Evolutionary conservation across 2,797 vertebrate species (phyloP).

Genomic region (Rhynchotus rufescens): DNA sequence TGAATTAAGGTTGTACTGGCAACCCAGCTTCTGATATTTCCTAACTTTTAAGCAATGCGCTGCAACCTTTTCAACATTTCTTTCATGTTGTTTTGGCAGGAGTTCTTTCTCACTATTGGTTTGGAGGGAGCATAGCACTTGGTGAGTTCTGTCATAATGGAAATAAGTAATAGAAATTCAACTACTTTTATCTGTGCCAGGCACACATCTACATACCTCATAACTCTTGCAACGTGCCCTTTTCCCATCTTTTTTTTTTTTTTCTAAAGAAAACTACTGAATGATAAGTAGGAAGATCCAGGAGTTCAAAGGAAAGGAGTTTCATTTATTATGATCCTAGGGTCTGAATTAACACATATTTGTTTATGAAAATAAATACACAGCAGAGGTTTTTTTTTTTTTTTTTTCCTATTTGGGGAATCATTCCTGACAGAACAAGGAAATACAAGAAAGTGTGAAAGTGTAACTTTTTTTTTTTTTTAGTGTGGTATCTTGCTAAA

Average conservation of each 20-base stretch:
- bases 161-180: conserved; percentile 34
- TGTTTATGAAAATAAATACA: conserved; percentile 1
- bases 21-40: conserved; percentile 26
- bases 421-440: neutral
- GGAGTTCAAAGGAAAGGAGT: neutral
- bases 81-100: conserved; percentile 32
- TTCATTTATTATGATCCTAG: neutral
- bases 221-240: neutral
- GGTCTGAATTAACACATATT: neutral
- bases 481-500: neutral
- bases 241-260: conserved; percentile 9
- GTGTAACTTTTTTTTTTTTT: neutral
- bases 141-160: conserved; percentile 16
- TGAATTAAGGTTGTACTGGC: conserved; percentile 45
- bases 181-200: conserved; percentile 12
- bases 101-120: neutral
- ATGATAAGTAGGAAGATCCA: neutral
- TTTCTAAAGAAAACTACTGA: neutral
- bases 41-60: conserved; percentile 19
- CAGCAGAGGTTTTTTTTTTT: neutral
- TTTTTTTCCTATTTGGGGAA: neutral
- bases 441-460: neutral
- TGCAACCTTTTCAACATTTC: conserved; percentile 39
- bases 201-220: neutral
- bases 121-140: conserved; percentile 3